Base-by-base conservation (phyloP, 2,113 vertebrate genomes). In the Zeus faber region DNA sequence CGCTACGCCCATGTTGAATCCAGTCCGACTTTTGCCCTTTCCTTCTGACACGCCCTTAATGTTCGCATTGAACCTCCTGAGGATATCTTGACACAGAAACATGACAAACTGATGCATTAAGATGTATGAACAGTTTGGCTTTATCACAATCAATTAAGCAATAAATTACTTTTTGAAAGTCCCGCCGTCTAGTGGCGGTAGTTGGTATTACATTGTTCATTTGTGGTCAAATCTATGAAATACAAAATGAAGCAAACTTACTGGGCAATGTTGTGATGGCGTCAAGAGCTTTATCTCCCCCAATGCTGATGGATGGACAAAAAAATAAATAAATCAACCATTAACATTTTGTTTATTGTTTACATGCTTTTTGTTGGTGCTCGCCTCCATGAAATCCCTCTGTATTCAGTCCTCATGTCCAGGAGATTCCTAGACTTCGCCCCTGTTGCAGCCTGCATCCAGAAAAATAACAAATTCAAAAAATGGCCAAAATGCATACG, bases 331-430 rank as follows among this genome's bases (percentile, higher is more conserved):
- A 14, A 43, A 65, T 54, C 0, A 49, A 47, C 16, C 3, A 22
- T 46, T 5, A 6, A 53, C 8, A 2, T 0, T n/a, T 43, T 9
- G 47, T 2, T 18, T 54, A 3, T 47, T 9, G 3, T 14, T 2
- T 54, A n/a, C 40, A 23, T 58, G 8, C 4, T 5, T 24, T 17
- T 1, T 16, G 1, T n/a, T 6, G 13, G n/a, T 10, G 37, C 86
- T 91, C 58, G 95, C 96, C 95, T 95, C 96, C 96, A 98, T 2
- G 95, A 90, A 17, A 95, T 83, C 1, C 95, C 96, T 62, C 81
- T 91, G 83, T 91, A 92, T 47, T 91, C 85, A 0, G 54, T 87
- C 7, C 3, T 2, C 0, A 82, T 35, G 47, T 87, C 49, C 1
- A 73, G 20, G 47, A 91, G 18, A 39, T 60, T 84, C 14, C 73